Percentiles rank a stretch among this genome's conserved stretches.
Conservation (phyloP, 2,113 vertebrate species). For the Gymnogyps californianus region DNA sequence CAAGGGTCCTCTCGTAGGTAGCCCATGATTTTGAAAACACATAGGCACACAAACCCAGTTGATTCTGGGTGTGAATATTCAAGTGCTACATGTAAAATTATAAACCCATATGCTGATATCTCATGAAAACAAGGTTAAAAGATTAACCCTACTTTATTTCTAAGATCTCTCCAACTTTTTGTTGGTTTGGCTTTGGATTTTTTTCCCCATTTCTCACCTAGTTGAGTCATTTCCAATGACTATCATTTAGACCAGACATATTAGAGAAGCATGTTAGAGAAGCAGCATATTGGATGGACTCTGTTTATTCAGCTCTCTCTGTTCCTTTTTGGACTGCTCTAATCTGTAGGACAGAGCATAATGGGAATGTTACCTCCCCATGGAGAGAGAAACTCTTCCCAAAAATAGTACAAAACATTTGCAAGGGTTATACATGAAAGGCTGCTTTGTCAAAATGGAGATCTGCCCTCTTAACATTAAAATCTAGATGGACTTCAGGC, state of each 20-base stretch:
- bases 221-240: background rate
- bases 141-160: background rate
- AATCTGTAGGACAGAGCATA: background rate
- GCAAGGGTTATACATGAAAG: background rate
- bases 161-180: background rate
- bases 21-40: background rate
- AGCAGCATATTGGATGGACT: background rate
- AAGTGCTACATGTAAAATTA: background rate
- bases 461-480: background rate
- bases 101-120: background rate
- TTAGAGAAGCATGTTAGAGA: background rate
- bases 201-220: background rate
- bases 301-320: background rate
- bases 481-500: background rate
- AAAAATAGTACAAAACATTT: background rate
- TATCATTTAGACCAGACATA: background rate
- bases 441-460: background rate
- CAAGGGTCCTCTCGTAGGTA: background rate
- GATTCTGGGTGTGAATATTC: background rate
- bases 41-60: background rate
- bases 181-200: background rate
- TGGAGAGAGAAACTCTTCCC: background rate
- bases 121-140: background rate
- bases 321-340: background rate
- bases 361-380: background rate